phyloP scores from a whole-genome alignment of 53 echinoderm and acorn worm genomes.

The Arbacia lixula region DNA sequence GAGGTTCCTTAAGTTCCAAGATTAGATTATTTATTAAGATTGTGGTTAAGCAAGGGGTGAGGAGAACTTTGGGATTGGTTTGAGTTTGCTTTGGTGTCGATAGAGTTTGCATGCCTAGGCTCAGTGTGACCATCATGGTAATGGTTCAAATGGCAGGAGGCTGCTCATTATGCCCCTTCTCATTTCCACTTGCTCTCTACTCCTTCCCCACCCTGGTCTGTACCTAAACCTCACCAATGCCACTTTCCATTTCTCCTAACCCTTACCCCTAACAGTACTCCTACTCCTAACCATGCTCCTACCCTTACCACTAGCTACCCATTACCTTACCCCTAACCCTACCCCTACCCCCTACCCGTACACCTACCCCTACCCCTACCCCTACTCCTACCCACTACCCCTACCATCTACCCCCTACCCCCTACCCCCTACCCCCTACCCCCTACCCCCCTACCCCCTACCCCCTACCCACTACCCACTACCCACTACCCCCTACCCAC shows the following conservation, averaged over 20 bases:
- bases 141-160: neutral
- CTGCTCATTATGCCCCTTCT: neutral
- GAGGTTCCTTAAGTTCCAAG: too few species aligned
- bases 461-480: neutral
- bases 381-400: neutral
- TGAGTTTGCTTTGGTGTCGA: constrained; percentile 5
- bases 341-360: neutral
- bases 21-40: too few species aligned
- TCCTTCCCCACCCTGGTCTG: too few species aligned
- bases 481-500: neutral
- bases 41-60: too few species aligned
- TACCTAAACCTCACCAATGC: too few species aligned
- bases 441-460: neutral
- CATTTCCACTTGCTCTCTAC: neutral
- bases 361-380: neutral
- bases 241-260: too few species aligned
- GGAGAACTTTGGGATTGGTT: neutral
- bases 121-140: constrained; percentile 10
- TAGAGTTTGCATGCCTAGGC: constrained; percentile 4
- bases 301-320: too few species aligned
- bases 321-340: neutral
- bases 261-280: too few species aligned
- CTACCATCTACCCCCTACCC: neutral
- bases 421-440: neutral
- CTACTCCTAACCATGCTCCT: too few species aligned